Evolutionary conservation across 2,888 invertebrate species (phyloP).

Genomic region (Carpatolechia fugitivella): DNA sequence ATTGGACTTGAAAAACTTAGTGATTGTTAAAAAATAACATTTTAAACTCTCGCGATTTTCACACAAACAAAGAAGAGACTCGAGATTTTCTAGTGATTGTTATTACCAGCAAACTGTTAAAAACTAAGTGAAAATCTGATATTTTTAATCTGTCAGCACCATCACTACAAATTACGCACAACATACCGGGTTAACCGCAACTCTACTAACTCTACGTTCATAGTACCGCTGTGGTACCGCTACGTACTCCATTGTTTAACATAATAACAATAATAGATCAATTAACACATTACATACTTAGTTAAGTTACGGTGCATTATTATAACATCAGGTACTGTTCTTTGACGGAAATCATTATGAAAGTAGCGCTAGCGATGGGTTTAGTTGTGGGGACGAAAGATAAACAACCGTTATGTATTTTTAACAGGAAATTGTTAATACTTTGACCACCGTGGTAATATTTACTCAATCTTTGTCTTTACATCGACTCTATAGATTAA

Average conservation of each 20-base stretch:
- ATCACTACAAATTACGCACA: not conserved
- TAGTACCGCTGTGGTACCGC: not conserved
- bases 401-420: not conserved
- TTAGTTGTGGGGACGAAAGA: not conserved
- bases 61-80: too few relatives aligned
- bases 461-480: too few relatives aligned
- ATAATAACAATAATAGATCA: conserved; percentile 6
- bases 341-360: not conserved
- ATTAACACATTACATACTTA: conserved; percentile 5
- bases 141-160: not conserved
- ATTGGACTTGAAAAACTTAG: too few relatives aligned
- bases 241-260: not conserved
- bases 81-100: too few relatives aligned
- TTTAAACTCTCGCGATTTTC: too few relatives aligned
- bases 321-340: not conserved
- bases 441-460: not conserved
- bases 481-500: too few relatives aligned
- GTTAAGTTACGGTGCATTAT: not conserved
- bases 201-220: not conserved
- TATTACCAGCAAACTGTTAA: too few relatives aligned
- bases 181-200: not conserved
- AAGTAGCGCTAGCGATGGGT: not conserved
- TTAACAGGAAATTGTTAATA: not conserved
- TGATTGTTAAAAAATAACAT: too few relatives aligned
- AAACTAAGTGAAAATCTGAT: too few relatives aligned